phyloP scores from a whole-genome alignment of 2,113 vertebrate genomes.

The Abramis brama region DNA sequence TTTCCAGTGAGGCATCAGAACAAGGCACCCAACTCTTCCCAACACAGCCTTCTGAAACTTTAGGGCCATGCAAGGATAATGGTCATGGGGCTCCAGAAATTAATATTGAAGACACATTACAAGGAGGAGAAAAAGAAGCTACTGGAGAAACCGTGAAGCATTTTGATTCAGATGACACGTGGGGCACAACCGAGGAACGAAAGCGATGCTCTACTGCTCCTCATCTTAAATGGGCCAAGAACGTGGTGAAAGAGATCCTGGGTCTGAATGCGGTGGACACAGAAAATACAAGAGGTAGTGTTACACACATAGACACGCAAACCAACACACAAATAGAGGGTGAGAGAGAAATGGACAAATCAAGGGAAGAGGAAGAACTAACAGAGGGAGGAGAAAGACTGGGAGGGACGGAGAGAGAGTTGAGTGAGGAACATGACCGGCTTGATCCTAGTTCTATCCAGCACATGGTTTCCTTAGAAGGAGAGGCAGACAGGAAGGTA shows the following conservation, averaged over 20 bases:
- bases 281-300: conserved; percentile 49
- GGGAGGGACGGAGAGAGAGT: conserved; percentile 46
- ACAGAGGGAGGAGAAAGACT: conserved; percentile 22
- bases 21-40: conserved; percentile 22
- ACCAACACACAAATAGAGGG: conserved; percentile 47
- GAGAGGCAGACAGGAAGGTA: conserved; percentile 39
- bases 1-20: conserved; percentile 3
- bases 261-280: conserved; percentile 62
- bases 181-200: conserved; percentile 61
- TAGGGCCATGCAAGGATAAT: neutral
- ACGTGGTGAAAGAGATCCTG: conserved; percentile 70
- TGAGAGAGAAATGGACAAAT: conserved; percentile 23
- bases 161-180: conserved; percentile 37
- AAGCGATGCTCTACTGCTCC: conserved; percentile 73
- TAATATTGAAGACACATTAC: conserved; percentile 12
- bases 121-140: neutral
- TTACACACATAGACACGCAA: conserved; percentile 13
- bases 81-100: neutral
- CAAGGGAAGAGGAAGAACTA: conserved; percentile 45
- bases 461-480: conserved; percentile 31
- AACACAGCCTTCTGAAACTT: neutral
- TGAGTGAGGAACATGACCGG: conserved; percentile 34
- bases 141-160: neutral
- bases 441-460: conserved; percentile 12
- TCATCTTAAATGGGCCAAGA: conserved; percentile 77